phyloP scores from a whole-genome alignment of 2,113 vertebrate species.

The Phoxinus phoxinus region DNA sequence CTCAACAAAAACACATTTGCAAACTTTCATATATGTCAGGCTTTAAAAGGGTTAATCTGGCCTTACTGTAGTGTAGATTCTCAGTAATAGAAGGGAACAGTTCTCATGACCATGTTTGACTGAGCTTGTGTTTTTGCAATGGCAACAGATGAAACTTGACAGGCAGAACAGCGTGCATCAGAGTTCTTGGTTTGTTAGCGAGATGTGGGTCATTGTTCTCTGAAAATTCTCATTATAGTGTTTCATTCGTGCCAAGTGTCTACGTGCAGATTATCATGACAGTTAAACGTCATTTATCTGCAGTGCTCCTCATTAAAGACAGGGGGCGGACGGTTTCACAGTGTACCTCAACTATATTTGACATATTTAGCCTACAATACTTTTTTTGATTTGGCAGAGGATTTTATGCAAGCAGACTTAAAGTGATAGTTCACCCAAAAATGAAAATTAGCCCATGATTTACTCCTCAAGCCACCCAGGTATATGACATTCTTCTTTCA shows the following conservation, averaged over 20 bases:
- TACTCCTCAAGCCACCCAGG: too few relatives aligned
- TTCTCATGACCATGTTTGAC: slow-evolving; percentile 20
- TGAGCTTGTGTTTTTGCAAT: not conserved
- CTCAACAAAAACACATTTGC: too few relatives aligned
- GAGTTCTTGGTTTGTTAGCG: not conserved
- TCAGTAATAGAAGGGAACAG: not conserved
- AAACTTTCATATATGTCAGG: too few relatives aligned
- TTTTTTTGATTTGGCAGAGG: not conserved
- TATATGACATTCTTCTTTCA: too few relatives aligned
- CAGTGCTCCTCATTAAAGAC: not conserved
- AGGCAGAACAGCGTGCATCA: slow-evolving; percentile 9
- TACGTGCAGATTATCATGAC: slow-evolving; percentile 64
- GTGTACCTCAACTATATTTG: not conserved
- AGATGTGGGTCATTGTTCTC: slow-evolving; percentile 60
- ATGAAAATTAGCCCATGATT: too few relatives aligned
- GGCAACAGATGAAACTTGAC: slow-evolving; percentile 11
- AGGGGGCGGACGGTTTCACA: not conserved
- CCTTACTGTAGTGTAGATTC: not conserved
- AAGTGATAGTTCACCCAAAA: too few relatives aligned
- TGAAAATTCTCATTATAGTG: slow-evolving; percentile 54
- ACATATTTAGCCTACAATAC: not conserved
- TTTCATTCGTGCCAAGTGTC: slow-evolving; percentile 50
- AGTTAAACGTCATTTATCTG: not conserved
- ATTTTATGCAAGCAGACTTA: not conserved
- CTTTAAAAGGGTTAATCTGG: not conserved